Base-by-base conservation (phyloP, 2,113 vertebrate genomes). In the Lagopus muta region DNA sequence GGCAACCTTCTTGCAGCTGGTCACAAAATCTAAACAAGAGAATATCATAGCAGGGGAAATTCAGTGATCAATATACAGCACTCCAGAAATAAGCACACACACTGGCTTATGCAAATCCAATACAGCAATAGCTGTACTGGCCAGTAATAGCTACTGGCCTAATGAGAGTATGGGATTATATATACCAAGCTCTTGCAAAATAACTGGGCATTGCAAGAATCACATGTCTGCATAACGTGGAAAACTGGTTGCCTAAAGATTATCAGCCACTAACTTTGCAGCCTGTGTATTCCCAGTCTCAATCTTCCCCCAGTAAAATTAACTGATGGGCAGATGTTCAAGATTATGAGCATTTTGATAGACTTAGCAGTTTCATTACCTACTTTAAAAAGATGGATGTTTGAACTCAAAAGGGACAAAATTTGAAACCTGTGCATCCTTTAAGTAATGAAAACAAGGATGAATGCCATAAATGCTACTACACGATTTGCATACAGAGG, bases 401-500 rank as follows among this genome's bases (percentile, higher is more conserved):
- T 96, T 57, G 67, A 90, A 89, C 79, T 94, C 78, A 81, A 91
- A 94, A 89, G 93, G 40, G 40, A 13, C 38, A 92, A 76, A 94
- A 90, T 88, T 34, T 92, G 81, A 97, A 91, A 32, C 62, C 40
- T 48, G 27, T 48, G 28, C 42, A 74, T 89, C 93, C 88, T 79
- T 94, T 86, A 90, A 64, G 47, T 86, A 60, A 76, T 71, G 45
- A 93, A 95, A 95, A 54, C 3, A 88, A 76, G 30, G 88, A 43
- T 15, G 12, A 45, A 77, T 70, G 87, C 27, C 78, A 84, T 36
- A 92, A 90, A 94, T 72, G 27, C 25, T 82, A 30, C 65, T 89
- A 71, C 72, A 47, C 43, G 72, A 94, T 96, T 94, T 97, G 92
- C 84, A 95, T 81, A 91, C 34, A 95, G 92, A 95, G 91, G 20